These are phyloP conservation scores for Dyspetes luteomarginatus DNA, from an alignment of 2,888 invertebrate species.

Conservation along the genomic window DNA sequence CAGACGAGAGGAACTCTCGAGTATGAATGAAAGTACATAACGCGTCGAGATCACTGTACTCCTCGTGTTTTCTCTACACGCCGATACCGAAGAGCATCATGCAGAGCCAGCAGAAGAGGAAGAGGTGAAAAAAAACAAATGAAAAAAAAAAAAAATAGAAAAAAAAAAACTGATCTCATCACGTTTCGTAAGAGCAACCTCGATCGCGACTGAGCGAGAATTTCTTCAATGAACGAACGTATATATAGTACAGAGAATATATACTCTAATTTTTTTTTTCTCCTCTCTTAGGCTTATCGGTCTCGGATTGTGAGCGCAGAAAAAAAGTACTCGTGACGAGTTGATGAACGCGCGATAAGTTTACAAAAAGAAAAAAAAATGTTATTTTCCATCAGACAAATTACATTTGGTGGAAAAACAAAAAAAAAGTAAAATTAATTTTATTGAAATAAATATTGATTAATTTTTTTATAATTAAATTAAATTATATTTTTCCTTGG, in stretches of 20 bases:
- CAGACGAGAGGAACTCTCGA: not conserved
- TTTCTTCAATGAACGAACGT: constrained; percentile 61
- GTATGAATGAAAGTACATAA: constrained; percentile 57
- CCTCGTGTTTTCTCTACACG: constrained; percentile 35
- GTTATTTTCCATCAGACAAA: not conserved
- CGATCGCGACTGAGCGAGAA: constrained; percentile 49
- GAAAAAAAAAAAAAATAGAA: constrained; percentile 9
- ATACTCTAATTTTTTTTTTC: not conserved
- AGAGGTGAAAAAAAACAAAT: constrained; percentile 30
- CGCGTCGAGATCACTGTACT: constrained; percentile 54
- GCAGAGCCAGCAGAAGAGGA: constrained; percentile 53
- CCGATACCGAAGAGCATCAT: constrained; percentile 24
- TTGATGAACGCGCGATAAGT: not conserved
- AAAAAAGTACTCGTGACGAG: not conserved
- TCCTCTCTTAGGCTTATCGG: not conserved
- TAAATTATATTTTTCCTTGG: too few relatives aligned
- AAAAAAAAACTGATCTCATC: constrained; percentile 63
- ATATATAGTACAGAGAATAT: not conserved
- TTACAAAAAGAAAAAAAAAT: not conserved
- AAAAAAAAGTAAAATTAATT: not conserved
- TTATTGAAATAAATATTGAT: not conserved
- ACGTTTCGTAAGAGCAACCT: constrained; percentile 62
- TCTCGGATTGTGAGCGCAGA: constrained; percentile 7
- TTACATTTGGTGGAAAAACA: not conserved
- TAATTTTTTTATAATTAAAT: not conserved